Percentiles rank a stretch among this genome's conserved stretches.
Evolutionary conservation across 2,797 vertebrate species (phyloP).

Genomic region (Miichthys miiuy): DNA sequence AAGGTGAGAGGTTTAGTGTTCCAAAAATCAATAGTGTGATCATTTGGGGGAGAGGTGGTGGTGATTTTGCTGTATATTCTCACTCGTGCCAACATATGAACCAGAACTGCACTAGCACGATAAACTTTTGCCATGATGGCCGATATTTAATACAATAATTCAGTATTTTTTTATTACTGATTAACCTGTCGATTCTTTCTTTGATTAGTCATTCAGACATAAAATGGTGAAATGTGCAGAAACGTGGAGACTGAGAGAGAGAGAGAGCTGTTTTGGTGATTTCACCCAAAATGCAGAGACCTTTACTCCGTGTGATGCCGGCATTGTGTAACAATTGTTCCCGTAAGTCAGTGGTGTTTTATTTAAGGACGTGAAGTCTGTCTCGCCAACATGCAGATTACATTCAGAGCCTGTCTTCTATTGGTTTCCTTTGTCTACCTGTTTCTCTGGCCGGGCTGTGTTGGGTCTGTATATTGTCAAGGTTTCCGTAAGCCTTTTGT

Average conservation of each 20-base stretch:
- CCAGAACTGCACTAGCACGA: not conserved
- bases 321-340: not conserved
- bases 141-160: not conserved
- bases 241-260: too few species aligned
- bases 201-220: not conserved
- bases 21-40: constrained; percentile 35
- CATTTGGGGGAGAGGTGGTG: constrained; percentile 8
- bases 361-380: constrained; percentile 30
- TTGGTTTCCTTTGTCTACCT: constrained; percentile 38
- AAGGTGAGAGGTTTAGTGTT: constrained; percentile 30
- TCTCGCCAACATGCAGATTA: constrained; percentile 25
- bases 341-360: not conserved
- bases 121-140: not conserved
- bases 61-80: constrained; percentile 4
- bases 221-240: not conserved
- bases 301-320: not conserved
- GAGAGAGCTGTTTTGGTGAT: not conserved
- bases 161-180: not conserved
- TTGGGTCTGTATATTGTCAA: constrained; percentile 29
- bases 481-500: constrained; percentile 24
- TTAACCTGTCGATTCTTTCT: not conserved
- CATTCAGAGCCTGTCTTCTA: constrained; percentile 29
- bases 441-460: constrained; percentile 21
- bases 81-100: not conserved
- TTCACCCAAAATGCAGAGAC: not conserved